Evolutionary conservation across 2,888 invertebrate species (phyloP).

Genomic region (Himalopsyche tibetana): DNA sequence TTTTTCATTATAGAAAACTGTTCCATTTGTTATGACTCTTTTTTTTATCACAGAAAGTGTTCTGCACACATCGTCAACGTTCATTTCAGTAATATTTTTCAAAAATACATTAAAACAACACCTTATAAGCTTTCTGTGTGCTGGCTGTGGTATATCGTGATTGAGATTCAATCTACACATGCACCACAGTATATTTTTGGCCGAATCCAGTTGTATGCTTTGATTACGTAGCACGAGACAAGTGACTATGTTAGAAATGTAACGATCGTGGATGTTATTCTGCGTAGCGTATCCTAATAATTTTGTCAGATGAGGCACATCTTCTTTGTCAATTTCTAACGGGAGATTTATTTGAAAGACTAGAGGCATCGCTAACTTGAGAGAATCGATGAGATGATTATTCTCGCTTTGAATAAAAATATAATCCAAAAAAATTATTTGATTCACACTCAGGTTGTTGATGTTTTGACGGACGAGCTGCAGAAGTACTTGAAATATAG

Average conservation of each 20-base stretch:
- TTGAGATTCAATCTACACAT: conserved; percentile 75
- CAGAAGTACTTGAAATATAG: conserved; percentile 80
- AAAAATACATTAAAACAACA: conserved; percentile 75
- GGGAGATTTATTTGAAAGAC: conserved; percentile 81
- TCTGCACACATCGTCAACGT: conserved; percentile 75
- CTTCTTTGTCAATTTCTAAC: conserved; percentile 77
- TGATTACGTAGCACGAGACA: conserved; percentile 74
- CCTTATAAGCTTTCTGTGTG: conserved; percentile 75
- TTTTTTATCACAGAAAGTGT: conserved; percentile 73
- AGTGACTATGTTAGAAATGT: conserved; percentile 76
- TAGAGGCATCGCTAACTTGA: conserved; percentile 81
- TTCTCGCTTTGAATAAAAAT: conserved; percentile 75
- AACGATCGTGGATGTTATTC: conserved; percentile 74
- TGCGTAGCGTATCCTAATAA: conserved; percentile 77
- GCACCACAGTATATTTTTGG: conserved; percentile 78
- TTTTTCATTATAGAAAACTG: conserved; percentile 78
- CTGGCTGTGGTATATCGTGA: conserved; percentile 69
- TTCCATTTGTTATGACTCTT: conserved; percentile 72
- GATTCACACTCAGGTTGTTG: conserved; percentile 78
- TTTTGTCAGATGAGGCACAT: conserved; percentile 75
- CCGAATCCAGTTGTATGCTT: conserved; percentile 72
- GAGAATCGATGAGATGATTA: conserved; percentile 79
- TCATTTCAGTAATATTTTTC: conserved; percentile 72
- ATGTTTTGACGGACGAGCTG: conserved; percentile 80
- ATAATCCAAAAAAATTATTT: conserved; percentile 81